These are phyloP conservation scores for Todus mexicanus DNA, from an alignment of 2,797 vertebrate species.

Conservation along the genomic window DNA sequence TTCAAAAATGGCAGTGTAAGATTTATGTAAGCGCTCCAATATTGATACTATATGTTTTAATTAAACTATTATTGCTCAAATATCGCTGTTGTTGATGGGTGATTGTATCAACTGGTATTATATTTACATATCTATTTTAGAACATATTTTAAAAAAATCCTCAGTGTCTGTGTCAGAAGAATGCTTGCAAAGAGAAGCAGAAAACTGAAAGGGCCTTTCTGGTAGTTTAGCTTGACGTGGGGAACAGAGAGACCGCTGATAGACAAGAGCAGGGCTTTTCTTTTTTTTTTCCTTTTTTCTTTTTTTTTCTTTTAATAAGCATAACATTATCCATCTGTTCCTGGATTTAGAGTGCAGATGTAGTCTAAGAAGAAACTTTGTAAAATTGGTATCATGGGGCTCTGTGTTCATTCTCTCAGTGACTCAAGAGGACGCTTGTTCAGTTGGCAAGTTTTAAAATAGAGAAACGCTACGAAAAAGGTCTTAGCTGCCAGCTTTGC, in stretches of 20 bases:
- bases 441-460: not conserved
- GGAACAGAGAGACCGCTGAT: not conserved
- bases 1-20: not conserved
- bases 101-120: not conserved
- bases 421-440: not conserved
- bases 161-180: not conserved
- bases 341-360: conserved; percentile 29
- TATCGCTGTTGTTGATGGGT: not conserved
- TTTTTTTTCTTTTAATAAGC: not conserved
- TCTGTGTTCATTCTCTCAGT: not conserved
- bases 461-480: not conserved
- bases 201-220: not conserved
- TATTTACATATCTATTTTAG: not conserved
- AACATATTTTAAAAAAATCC: not conserved
- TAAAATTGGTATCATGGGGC: not conserved
- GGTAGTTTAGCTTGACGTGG: not conserved
- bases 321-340: conserved; percentile 33
- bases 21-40: not conserved
- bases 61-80: not conserved
- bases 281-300: not conserved
- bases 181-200: not conserved
- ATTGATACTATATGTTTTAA: not conserved
- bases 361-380: not conserved
- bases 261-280: not conserved
- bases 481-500: not conserved